Conservation (phyloP, 2,113 vertebrate species). For the Petaurus breviceps region DNA sequence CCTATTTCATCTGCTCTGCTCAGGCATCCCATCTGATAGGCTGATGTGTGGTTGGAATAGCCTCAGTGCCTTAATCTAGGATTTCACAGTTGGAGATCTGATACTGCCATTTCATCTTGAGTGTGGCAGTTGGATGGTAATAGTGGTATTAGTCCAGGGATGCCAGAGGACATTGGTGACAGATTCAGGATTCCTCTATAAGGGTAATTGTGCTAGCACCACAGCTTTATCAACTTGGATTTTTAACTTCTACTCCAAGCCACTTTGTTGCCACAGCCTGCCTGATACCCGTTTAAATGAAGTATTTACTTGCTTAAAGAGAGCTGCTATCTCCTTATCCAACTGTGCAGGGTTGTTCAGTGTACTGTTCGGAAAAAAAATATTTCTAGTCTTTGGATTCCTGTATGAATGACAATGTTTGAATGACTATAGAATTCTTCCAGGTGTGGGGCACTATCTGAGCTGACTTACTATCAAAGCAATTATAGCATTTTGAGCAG, state of each 20-base stretch:
- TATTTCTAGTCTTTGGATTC: constrained; percentile 48
- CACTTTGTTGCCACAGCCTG: neutral
- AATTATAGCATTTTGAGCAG: constrained; percentile 45
- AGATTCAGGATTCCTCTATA: constrained; percentile 41
- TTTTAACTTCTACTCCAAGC: constrained; percentile 33
- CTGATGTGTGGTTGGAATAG: constrained; percentile 63
- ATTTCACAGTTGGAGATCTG: constrained; percentile 47
- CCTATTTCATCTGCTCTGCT: constrained; percentile 26
- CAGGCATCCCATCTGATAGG: constrained; percentile 44
- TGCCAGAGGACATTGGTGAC: constrained; percentile 30
- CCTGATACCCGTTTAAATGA: constrained; percentile 45
- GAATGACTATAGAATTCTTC: constrained; percentile 72
- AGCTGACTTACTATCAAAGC: constrained; percentile 68
- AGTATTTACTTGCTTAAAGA: constrained; percentile 22
- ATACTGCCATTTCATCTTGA: constrained; percentile 39
- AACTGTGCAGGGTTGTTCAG: constrained; percentile 50
- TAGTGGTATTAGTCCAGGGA: constrained; percentile 40
- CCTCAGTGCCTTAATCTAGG: constrained; percentile 46
- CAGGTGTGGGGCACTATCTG: constrained; percentile 71
- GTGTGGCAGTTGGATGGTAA: constrained; percentile 2
- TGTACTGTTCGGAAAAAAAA: constrained; percentile 34
- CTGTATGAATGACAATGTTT: constrained; percentile 41
- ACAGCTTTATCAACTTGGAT: constrained; percentile 32
- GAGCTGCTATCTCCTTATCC: constrained; percentile 57
- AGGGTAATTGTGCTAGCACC: constrained; percentile 42